Base-by-base conservation (phyloP, 2,113 vertebrate genomes). In the Isichthys henryi region DNA sequence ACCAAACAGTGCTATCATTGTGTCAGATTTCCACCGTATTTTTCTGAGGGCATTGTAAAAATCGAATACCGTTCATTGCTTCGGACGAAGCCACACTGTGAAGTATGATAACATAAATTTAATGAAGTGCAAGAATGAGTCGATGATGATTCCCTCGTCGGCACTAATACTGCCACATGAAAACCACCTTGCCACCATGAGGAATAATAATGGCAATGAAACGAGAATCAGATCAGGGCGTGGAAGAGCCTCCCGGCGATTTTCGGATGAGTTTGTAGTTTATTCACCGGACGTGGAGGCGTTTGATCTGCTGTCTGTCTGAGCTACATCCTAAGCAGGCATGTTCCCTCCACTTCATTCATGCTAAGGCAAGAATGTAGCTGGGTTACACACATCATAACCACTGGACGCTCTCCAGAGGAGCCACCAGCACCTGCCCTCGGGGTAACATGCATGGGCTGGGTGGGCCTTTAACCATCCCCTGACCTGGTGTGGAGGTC, bases 61-160 rank as follows among this genome's bases (percentile, higher is more conserved):
- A 90, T 90, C 43, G 8, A 87, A 87, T 90, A 17, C 86, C 27
- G 15, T 27, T 31, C 43, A 39, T 86, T 43, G 35, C 48, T 4
- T 19, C 39, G 53, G 84, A 89, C 17, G 45, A 87, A 86, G 49
- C 58, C 48, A 27, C 85, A 45, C 46, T 53, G 48, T 45, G 66
- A 89, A 66, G 45, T 77, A 53, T 53, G 85, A 53, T 74, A 87
- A 80, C 85, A 62, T 35, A 87, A 52, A 77, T 74, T 50, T 50
- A 90, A 74, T 87, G 89, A 87, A 70, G 89, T 90, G 84, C 27
- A 50, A 52, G 89, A 50, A n/a, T 39, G 43, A 89, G 35, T 46
- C 31, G 49, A 77, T 46, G 45, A 84, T 21, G 31, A 77, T 74
- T 6, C 49, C 21, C 85, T 77, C 48, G 31, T 86, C 56, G 53